phyloP scores from a whole-genome alignment of 1,140 invertebrate species.

The Camponotus vicinus region DNA sequence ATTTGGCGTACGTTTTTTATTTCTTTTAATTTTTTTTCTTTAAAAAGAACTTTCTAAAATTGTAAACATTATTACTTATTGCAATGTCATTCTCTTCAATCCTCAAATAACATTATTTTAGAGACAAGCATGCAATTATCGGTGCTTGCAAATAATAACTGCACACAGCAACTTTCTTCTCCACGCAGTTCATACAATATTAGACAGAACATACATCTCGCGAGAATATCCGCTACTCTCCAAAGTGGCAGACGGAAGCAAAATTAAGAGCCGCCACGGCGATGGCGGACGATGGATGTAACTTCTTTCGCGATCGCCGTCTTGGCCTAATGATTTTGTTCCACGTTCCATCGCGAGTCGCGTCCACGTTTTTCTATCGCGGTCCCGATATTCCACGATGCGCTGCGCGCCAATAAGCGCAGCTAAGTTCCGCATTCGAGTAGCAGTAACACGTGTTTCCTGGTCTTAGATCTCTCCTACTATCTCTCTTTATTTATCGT shows the following conservation, averaged over 20 bases:
- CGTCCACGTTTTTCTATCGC: slow-evolving; percentile 69
- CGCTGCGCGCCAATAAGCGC: slow-evolving; percentile 51
- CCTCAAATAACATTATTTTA: neutral
- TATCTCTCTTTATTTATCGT: slow-evolving; percentile 78
- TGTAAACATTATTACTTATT: neutral
- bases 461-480: slow-evolving; percentile 71
- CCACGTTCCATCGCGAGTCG: slow-evolving; percentile 74
- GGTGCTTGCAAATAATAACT: neutral
- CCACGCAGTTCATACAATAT: slow-evolving; percentile 23
- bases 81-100: neutral
- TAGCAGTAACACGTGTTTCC: slow-evolving; percentile 63
- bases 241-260: slow-evolving; percentile 35
- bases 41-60: neutral
- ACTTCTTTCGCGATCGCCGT: slow-evolving; percentile 67
- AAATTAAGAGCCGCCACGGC: slow-evolving; percentile 56
- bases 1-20: neutral
- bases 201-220: slow-evolving; percentile 35
- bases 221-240: slow-evolving; percentile 33
- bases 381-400: slow-evolving; percentile 61
- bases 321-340: slow-evolving; percentile 74
- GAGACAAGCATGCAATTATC: slow-evolving; percentile 31
- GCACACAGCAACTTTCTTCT: slow-evolving; percentile 19
- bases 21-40: neutral
- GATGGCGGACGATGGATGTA: slow-evolving; percentile 61
- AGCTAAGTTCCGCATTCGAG: slow-evolving; percentile 68